Conservation (phyloP, 2,888 invertebrate genomes). For the Diloba caeruleocephala region DNA sequence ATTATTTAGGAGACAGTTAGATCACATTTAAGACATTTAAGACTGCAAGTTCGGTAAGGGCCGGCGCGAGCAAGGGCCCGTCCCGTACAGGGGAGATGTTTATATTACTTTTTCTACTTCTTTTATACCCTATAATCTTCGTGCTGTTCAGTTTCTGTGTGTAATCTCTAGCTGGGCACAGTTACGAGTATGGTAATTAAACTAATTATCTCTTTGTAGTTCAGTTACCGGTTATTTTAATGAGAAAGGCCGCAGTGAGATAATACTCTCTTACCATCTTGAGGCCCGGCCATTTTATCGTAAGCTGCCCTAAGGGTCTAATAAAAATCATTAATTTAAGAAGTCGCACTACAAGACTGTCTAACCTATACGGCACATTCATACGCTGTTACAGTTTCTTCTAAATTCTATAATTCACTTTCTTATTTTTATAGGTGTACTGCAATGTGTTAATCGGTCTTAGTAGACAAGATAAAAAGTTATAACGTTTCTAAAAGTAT, state of each 20-base stretch:
- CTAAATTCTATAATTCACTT: slow-evolving; percentile 13
- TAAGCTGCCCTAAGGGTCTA: slow-evolving; percentile 36
- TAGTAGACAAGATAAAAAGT: too few relatives aligned
- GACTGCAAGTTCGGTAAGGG: too few relatives aligned
- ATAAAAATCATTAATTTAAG: slow-evolving; percentile 54
- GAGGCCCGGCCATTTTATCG: slow-evolving; percentile 33
- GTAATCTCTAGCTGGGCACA: slow-evolving; percentile 4
- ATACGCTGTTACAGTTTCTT: slow-evolving; percentile 10
- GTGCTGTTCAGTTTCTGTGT: neutral
- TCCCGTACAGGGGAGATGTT: too few relatives aligned
- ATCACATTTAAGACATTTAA: too few relatives aligned
- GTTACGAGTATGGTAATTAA: slow-evolving; percentile 42
- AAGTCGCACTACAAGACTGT: slow-evolving; percentile 34
- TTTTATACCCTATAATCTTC: too few relatives aligned
- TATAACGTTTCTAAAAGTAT: too few relatives aligned
- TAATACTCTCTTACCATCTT: slow-evolving; percentile 33
- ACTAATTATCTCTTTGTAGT: slow-evolving; percentile 42
- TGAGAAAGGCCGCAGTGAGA: slow-evolving; percentile 37
- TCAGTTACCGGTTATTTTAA: slow-evolving; percentile 46
- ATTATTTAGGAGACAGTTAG: too few relatives aligned
- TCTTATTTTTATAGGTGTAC: too few relatives aligned
- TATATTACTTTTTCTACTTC: too few relatives aligned
- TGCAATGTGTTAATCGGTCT: too few relatives aligned
- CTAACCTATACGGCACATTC: slow-evolving; percentile 28
- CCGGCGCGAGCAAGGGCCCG: too few relatives aligned